Percentiles rank a stretch among this genome's conserved stretches.
These are phyloP conservation scores for Oikopleura dioica DNA, from an alignment of 23 tunicate species.

Conservation along the genomic window DNA sequence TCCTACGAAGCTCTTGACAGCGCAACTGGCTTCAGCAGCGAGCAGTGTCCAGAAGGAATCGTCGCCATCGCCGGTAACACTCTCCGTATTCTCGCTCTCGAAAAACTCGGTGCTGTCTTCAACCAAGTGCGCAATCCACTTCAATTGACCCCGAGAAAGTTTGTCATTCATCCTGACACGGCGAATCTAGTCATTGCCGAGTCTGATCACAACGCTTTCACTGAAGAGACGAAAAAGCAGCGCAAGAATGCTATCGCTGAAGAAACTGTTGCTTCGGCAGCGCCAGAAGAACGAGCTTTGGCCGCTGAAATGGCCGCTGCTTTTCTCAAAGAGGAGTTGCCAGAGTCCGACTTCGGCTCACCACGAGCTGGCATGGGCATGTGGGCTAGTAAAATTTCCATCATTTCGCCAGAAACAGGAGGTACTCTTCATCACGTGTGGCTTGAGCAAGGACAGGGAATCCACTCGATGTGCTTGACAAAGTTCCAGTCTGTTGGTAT, in stretches of 20 bases:
- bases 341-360: constrained; percentile 71
- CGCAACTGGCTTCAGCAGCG: constrained; percentile 82
- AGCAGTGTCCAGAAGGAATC: constrained; percentile 96
- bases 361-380: constrained; percentile 92
- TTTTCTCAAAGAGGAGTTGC: constrained; percentile 40
- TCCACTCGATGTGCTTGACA: neutral
- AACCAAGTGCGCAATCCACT: constrained; percentile 70
- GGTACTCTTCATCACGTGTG: neutral
- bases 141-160: constrained; percentile 63
- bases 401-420: constrained; percentile 48
- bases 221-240: constrained; percentile 58
- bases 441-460: neutral
- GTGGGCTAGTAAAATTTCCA: constrained; percentile 65
- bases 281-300: constrained; percentile 64
- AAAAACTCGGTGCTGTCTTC: constrained; percentile 88
- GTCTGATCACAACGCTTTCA: constrained; percentile 65
- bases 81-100: constrained; percentile 76
- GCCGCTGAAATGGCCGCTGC: constrained; percentile 84
- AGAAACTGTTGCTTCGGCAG: constrained; percentile 96
- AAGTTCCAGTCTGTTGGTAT: neutral
- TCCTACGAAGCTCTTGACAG: constrained; percentile 72
- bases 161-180: constrained; percentile 39
- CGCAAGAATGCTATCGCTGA: constrained; percentile 72
- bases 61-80: constrained; percentile 87
- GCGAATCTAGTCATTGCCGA: constrained; percentile 36